Evolutionary conservation across 2,888 invertebrate species (phyloP).

Genomic region (Xestia ashworthii): DNA sequence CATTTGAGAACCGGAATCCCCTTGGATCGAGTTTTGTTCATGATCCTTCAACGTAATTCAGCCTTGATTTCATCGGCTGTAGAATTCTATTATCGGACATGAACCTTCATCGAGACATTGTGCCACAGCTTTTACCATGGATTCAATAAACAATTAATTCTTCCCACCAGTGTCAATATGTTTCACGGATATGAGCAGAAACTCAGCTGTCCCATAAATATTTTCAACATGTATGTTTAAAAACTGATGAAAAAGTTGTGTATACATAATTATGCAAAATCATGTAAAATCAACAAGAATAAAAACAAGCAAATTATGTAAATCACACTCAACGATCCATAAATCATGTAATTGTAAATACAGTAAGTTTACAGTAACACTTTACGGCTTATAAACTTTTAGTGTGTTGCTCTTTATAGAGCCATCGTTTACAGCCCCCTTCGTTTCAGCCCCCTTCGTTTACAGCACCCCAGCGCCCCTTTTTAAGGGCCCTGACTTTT

Average conservation of each 20-base stretch:
- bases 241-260: not conserved
- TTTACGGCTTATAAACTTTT: conserved; percentile 73
- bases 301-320: conserved; percentile 31
- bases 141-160: not conserved
- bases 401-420: conserved; percentile 67
- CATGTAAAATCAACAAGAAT: conserved; percentile 7
- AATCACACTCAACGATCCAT: conserved; percentile 59
- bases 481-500: conserved; percentile 62
- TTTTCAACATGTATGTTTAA: not conserved
- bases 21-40: not conserved
- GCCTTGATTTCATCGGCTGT: not conserved
- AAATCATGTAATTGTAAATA: conserved; percentile 70
- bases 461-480: conserved; percentile 51
- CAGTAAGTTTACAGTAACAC: conserved; percentile 66
- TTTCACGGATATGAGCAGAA: not conserved
- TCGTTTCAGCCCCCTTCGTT: conserved; percentile 58
- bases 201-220: not conserved
- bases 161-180: not conserved
- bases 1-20: not conserved
- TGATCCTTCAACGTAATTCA: not conserved
- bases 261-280: conserved; percentile 7
- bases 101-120: not conserved
- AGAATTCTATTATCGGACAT: not conserved
- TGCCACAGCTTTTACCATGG: not conserved
- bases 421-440: conserved; percentile 55